Evolutionary conservation across 53 echinoderm and acorn worm species (phyloP), one percentile per base, ranked within the genome.

Genomic region (Astropecten irregularis): DNA sequence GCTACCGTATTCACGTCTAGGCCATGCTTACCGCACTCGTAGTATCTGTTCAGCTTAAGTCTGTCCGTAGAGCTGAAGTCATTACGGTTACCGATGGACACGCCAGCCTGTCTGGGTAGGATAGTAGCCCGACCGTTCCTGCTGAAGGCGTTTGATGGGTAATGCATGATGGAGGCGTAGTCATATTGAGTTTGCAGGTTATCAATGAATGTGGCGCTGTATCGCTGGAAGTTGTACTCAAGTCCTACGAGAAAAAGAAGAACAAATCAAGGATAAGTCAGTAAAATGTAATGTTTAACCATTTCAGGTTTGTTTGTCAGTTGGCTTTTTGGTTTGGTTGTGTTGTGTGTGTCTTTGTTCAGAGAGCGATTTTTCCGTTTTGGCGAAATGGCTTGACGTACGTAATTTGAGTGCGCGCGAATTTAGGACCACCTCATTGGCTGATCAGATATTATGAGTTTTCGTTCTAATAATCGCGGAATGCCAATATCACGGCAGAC

Each of bases 81-180:
- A 49, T 83, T 84, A 1, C 90, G 57, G 71, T 90, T 83, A 7
- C 86, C 87, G 56, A 93, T 83, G 23, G 57, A 3, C 2, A 90
- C 93, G n/a, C 83, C 89, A 4, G 30, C 11, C 37, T 89, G 82
- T 34, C 86, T 73, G 1, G 93, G 87, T 18, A 86, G 79, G 63
- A 93, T 90, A 14, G 93, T 93, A 15, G 84, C 69, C 15, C 62
- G 69, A 34, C 89, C 90, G 67, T 93, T 93, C 8, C 79, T 33
- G 11, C 77, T 86, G 81, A 93, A 93, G 13, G 93, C 90, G 18
- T 62, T 49, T 27, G 68, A 56, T 42, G 82, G 82, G 55, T 93
- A 93, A 65, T 93, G 93, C 93, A 93, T 89, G 34, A 93, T 79
- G 46, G 93, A 93, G 56, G 84, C 82, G 51, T 93, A 93, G 69